phyloP scores from a whole-genome alignment of 2,113 vertebrate species.

The Cavia aperea region DNA sequence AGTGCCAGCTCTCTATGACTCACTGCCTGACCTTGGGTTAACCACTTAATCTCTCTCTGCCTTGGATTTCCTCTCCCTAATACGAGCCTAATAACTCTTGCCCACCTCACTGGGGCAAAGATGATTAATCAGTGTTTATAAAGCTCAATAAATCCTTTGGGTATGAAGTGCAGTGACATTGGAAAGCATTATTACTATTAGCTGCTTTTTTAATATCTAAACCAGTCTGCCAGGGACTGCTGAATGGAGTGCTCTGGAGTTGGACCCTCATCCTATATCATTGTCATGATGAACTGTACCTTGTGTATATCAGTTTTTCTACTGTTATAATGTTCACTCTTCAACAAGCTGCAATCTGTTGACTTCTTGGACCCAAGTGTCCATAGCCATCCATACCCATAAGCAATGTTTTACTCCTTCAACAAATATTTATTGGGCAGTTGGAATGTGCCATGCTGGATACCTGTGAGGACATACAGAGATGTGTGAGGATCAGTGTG shows the following conservation, averaged over 20 bases:
- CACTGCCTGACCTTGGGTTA: slow-evolving; percentile 50
- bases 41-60: slow-evolving; percentile 48
- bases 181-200: slow-evolving; percentile 54
- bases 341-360: slow-evolving; percentile 27
- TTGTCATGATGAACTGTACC: neutral
- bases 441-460: neutral
- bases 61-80: slow-evolving; percentile 54
- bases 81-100: slow-evolving; percentile 61
- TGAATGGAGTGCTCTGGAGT: neutral
- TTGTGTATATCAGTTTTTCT: neutral
- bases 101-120: slow-evolving; percentile 41
- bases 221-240: neutral
- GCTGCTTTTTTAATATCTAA: slow-evolving; percentile 55
- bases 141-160: slow-evolving; percentile 58
- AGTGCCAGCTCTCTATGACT: slow-evolving; percentile 25
- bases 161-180: slow-evolving; percentile 30
- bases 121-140: slow-evolving; percentile 62
- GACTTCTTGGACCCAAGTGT: neutral
- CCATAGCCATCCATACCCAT: neutral
- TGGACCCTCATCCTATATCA: neutral
- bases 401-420: neutral
- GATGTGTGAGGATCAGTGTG: neutral
- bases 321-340: neutral
- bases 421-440: neutral
- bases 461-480: neutral